Evolutionary conservation across 1,140 invertebrate species (phyloP).

Genomic region (Melitaea cinxia): DNA sequence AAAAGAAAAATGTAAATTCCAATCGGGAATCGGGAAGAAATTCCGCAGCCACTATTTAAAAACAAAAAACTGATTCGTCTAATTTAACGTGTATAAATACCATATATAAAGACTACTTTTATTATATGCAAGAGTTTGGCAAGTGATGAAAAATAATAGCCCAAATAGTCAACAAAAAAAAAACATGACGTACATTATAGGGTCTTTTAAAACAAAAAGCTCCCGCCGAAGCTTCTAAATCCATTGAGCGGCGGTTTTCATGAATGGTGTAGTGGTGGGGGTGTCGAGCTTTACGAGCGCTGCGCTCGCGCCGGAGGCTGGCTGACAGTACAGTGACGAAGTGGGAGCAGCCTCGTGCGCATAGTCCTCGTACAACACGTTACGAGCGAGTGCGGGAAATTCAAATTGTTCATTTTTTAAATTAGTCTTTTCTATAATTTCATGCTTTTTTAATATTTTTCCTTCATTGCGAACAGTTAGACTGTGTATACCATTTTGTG

Average conservation of each 20-base stretch:
- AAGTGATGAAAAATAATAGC: no score
- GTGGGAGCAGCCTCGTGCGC: conserved; percentile 56
- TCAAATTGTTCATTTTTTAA: conserved; percentile 49
- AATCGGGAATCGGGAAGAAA: no score
- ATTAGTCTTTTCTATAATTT: background rate
- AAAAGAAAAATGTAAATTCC: no score
- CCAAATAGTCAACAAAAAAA: background rate
- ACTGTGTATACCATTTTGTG: conserved; percentile 49
- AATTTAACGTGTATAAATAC: no score
- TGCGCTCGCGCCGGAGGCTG: conserved; percentile 53
- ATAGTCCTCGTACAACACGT: conserved; percentile 42
- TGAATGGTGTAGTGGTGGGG: conserved; percentile 70
- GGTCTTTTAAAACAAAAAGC: conserved; percentile 38
- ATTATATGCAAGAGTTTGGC: no score
- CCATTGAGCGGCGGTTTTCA: conserved; percentile 66
- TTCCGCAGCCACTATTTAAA: no score
- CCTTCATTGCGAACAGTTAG: conserved; percentile 36
- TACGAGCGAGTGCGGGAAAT: conserved; percentile 56
- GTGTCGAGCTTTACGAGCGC: conserved; percentile 23
- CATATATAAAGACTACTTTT: no score
- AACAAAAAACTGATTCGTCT: no score
- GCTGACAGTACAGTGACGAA: conserved; percentile 52
- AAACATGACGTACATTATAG: background rate
- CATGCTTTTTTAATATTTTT: conserved; percentile 34
- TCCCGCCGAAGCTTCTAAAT: conserved; percentile 41